These are phyloP conservation scores for Nycticebus coucang DNA, from an alignment of 2,113 vertebrate genomes.

Conservation along the genomic window DNA sequence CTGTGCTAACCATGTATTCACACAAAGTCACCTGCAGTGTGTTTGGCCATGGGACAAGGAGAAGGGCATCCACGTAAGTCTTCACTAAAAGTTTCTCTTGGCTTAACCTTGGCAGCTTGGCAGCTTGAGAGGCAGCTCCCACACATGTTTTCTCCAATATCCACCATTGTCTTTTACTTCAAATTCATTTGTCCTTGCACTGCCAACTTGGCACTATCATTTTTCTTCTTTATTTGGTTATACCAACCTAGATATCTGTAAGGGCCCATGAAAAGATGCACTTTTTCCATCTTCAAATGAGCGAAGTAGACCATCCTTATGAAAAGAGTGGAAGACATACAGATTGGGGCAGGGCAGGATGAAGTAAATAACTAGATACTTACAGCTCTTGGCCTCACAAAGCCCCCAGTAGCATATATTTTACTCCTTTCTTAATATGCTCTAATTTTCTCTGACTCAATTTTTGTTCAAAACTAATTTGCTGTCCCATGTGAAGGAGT, in stretches of 20 bases:
- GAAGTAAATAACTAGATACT: not conserved
- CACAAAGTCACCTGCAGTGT: not conserved
- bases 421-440: not conserved
- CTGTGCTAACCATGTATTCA: not conserved
- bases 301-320: not conserved
- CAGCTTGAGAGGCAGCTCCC: not conserved
- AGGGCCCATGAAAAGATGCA: not conserved
- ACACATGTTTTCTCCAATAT: not conserved
- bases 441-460: not conserved
- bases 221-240: not conserved
- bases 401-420: not conserved
- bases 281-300: not conserved
- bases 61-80: not conserved
- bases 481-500: not conserved
- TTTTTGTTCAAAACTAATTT: conserved; percentile 24
- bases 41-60: not conserved
- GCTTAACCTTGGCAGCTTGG: not conserved
- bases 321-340: not conserved
- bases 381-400: no score
- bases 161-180: not conserved
- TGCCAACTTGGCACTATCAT: not conserved
- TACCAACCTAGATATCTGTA: not conserved
- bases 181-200: not conserved
- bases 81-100: not conserved
- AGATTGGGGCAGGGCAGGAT: not conserved